Base-by-base conservation (phyloP, 2,888 invertebrate species). In the Neoscelio sp. region DNA sequence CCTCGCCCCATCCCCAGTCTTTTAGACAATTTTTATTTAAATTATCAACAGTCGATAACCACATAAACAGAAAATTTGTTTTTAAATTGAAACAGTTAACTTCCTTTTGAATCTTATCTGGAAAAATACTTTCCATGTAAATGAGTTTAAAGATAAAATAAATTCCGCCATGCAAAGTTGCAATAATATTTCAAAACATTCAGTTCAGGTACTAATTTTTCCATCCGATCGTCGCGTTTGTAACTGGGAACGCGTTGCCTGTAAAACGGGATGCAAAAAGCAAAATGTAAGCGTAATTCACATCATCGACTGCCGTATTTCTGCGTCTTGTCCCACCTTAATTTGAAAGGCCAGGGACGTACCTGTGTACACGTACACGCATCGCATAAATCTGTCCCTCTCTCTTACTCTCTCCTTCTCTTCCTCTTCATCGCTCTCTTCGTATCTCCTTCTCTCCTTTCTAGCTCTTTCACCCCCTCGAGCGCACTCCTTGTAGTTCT, bases 1-100 rank as follows among this genome's bases (percentile, higher is more conserved):
- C 82, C 62, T 77, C 73, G 65, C 77, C 80, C 74, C 71, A 42
- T n/a, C n/a, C n/a, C n/a, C n/a, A n/a, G n/a, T n/a, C n/a, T n/a
- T n/a, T n/a, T n/a, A n/a, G n/a, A n/a, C n/a, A n/a, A n/a, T n/a
- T n/a, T n/a, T n/a, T n/a, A n/a, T n/a, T n/a, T n/a, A n/a, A n/a
- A n/a, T n/a, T n/a, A n/a, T n/a, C n/a, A n/a, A n/a, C n/a, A n/a
- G n/a, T n/a, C n/a, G n/a, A n/a, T n/a, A n/a, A n/a, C n/a, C n/a
- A n/a, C n/a, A n/a, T n/a, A n/a, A n/a, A n/a, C n/a, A n/a, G n/a
- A n/a, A n/a, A n/a, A n/a, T n/a, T n/a, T n/a, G n/a, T n/a, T n/a
- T n/a, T n/a, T n/a, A n/a, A n/a, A n/a, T n/a, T n/a, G n/a, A n/a
- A n/a, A n/a, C n/a, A n/a, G n/a, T n/a, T n/a, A n/a, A n/a, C n/a